Base-by-base conservation (phyloP, 64 coral and sea anemone species). In the Stichodactyla mertensii region DNA sequence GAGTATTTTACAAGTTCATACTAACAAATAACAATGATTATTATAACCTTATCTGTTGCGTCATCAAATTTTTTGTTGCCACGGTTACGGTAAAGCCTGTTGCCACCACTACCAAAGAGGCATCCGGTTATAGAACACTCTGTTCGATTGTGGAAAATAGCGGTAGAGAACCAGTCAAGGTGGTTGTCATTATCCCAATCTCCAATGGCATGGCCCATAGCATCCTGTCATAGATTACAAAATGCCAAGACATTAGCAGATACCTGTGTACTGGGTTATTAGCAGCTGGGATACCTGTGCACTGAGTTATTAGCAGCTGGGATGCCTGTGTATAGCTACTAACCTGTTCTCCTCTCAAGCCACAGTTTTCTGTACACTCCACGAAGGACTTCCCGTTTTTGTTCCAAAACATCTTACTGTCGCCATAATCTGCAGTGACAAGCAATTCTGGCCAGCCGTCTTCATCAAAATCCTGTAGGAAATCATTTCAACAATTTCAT, bases 151-250 rank as follows among this genome's bases (percentile, higher is more conserved):
- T 97, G 91, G 64, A 89, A 93, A 84, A 97, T 97, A 28, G 94
- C 94, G 54, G 88, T 97, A 18, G 94, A 97, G 54, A 97, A 97
- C 94, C 94, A 97, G n/a, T 97, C 94, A 18, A 97, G 61, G 12
- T 71, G 55, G 20, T 91, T 88, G 59, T 97, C 88, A 10, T 97
- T 97, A 54, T 93, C 77, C 94, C 94, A 97, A 91, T 97, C 94
- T 59, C 94, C 94, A 24, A 97, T 97, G 11, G 94, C 94, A 87
- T 97, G 94, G 13, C 94, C 94, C 94, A 97, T 97, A 16, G 94
- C 94, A 90, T 97, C 94, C 94, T 97, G 71, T 22, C 51, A 78
- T 69, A 56, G 52, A 20, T 8, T 51, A 54, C 11, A 57, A 87
- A 55, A 55, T 18, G 11, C 57, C 55, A 77, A 59, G 6, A 80